Conservation (phyloP, 2,797 vertebrate genomes). For the Cetoscarus ocellatus region DNA sequence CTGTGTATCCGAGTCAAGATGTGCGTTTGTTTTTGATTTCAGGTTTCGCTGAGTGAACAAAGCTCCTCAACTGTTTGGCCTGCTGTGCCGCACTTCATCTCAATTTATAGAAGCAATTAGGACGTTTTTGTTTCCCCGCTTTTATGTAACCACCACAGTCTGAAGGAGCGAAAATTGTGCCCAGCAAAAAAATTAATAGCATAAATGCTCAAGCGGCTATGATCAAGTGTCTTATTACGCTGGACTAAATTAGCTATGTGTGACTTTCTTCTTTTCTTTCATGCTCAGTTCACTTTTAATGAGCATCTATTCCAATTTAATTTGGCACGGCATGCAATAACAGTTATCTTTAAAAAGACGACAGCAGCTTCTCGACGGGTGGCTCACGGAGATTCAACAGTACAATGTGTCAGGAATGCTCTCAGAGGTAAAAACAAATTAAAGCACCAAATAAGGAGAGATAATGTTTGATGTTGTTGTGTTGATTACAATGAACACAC, state of each 20-base stretch:
- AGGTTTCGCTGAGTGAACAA: slow-evolving; percentile 47
- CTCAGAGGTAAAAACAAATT: neutral
- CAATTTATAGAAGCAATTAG: slow-evolving; percentile 82
- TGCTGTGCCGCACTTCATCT: slow-evolving; percentile 72
- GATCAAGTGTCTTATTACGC: slow-evolving; percentile 83
- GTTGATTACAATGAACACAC: neutral
- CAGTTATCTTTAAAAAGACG: slow-evolving; percentile 41
- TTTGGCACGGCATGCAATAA: slow-evolving; percentile 54
- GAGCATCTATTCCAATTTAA: slow-evolving; percentile 69
- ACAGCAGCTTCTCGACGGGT: slow-evolving; percentile 4
- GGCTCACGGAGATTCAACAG: slow-evolving; percentile 12
- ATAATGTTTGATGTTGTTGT: neutral
- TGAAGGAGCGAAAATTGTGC: slow-evolving; percentile 66
- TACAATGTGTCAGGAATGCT: neutral
- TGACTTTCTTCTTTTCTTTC: slow-evolving; percentile 69
- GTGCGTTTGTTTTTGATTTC: slow-evolving; percentile 43
- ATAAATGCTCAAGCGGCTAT: slow-evolving; percentile 76
- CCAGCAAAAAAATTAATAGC: slow-evolving; percentile 74
- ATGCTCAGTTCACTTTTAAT: slow-evolving; percentile 78
- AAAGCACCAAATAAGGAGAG: neutral
- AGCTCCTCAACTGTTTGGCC: slow-evolving; percentile 54
- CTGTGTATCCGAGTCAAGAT: neutral
- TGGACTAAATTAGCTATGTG: slow-evolving; percentile 73
- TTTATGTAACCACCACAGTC: slow-evolving; percentile 71
- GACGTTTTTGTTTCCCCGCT: slow-evolving; percentile 65